Evolutionary conservation across 2,888 invertebrate species (phyloP), one percentile per base, ranked within the genome.

Genomic region (Pseudolycoriella hygida): DNA sequence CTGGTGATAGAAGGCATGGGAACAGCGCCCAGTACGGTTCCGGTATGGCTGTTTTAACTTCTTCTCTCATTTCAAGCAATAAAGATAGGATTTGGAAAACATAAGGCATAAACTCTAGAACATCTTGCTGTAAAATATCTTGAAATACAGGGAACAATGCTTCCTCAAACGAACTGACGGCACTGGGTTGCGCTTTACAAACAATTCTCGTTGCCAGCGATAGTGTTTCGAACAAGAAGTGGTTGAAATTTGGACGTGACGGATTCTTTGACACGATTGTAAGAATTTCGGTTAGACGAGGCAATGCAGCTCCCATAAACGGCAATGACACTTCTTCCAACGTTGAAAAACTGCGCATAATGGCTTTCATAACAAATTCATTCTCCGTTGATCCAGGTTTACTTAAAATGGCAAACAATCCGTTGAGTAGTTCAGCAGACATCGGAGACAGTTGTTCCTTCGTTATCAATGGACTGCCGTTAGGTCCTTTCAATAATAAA

Each of bases 301-400:
- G 84, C 50, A 96, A 63, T 2, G 90, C 73, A n/a, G 76, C 74
- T 19, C 75, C 77, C 58, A 94, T 71, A 60, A 75, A 85, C 12
- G 87, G 83, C 54, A 93, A 72, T 14, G 87, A 75, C 8, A 71
- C 72, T 30, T 84, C 86, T 62, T 92, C 86, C 14, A 94, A 68
- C 17, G 81, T 74, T 1, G 81, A 77, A 57, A 94, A 77, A 42
- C 80, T 80, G 49, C 93, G 74, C 77, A 96, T 89, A n/a, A 96
- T 77, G 2, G 92, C 92, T 72, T 93, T 96, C 93, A 98, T 98
- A 6, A 89, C 77, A 60, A 98, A 97, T 64, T 97, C 96, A 62
- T 97, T 97, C 67, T 97, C 94, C 52, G 80, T 76, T 0, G 87
- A 85, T 3, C 80, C 78, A 1, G 76, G 73, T 50, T 73, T 67